phyloP scores from a whole-genome alignment of 2,113 vertebrate genomes.

The Phylloscopus whistleri region DNA sequence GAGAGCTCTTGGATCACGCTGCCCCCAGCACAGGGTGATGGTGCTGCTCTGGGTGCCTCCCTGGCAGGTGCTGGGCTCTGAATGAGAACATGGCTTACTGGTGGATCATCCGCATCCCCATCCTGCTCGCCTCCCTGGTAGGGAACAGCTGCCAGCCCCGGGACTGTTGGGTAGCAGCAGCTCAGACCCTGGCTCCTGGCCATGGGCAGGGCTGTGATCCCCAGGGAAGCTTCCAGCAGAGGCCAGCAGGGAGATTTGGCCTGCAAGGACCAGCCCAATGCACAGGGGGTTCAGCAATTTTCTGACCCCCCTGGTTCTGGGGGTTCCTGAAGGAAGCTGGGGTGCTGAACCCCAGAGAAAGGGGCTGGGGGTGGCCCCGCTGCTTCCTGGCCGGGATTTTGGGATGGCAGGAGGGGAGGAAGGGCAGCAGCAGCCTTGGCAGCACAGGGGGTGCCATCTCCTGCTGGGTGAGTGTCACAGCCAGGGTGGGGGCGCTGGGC shows the following conservation, averaged over 20 bases:
- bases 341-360: neutral
- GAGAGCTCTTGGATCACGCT: neutral
- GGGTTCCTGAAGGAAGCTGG: neutral
- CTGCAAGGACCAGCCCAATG: neutral
- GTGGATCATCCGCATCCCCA: conserved; percentile 86
- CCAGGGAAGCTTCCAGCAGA: neutral
- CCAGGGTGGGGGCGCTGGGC: neutral
- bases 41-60: neutral
- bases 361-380: too few species aligned
- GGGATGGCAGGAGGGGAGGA: neutral
- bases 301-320: neutral
- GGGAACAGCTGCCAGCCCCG: neutral
- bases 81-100: conserved; percentile 86
- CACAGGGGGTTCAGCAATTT: neutral
- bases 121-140: conserved; percentile 81
- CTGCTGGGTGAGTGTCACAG: accelerated
- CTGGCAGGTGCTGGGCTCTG: conserved; percentile 79
- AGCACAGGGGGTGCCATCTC: neutral
- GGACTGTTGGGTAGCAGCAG: neutral
- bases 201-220: neutral
- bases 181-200: neutral
- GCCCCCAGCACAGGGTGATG: neutral
- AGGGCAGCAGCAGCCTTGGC: neutral
- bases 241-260: neutral
- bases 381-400: accelerated